These are phyloP conservation scores for Amphipyra berbera DNA, from an alignment of 2,888 invertebrate genomes.

Conservation along the genomic window DNA sequence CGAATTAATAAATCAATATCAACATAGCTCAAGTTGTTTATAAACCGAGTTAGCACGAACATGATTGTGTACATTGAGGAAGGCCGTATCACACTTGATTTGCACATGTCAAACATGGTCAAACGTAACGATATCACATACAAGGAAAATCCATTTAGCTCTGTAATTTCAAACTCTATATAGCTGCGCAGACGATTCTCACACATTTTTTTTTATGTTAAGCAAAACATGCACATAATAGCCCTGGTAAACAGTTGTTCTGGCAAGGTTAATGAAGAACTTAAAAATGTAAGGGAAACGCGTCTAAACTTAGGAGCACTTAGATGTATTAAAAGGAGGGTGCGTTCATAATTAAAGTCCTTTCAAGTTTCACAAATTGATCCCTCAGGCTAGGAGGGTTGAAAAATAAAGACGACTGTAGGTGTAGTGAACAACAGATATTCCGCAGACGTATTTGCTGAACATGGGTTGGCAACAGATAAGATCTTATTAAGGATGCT, in stretches of 20 bases:
- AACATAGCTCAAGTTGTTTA: constrained; percentile 2
- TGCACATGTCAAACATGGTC: constrained; percentile 28
- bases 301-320: constrained; percentile 34
- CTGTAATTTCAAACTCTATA: constrained; percentile 15
- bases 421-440: constrained; percentile 17
- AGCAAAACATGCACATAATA: constrained; percentile 6
- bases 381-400: constrained; percentile 34
- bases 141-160: constrained; percentile 30
- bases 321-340: constrained; percentile 35
- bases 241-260: too few relatives aligned
- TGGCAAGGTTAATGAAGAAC: too few relatives aligned
- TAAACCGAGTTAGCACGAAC: constrained; percentile 12
- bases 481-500: neutral
- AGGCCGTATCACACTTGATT: constrained; percentile 40
- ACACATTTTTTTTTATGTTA: constrained; percentile 12
- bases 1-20: constrained; percentile 18
- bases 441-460: constrained; percentile 11
- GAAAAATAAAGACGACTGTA: constrained; percentile 8
- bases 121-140: constrained; percentile 32
- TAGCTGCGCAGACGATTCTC: constrained; percentile 6
- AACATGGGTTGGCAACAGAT: constrained; percentile 4
- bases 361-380: constrained; percentile 47
- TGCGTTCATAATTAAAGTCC: constrained; percentile 41
- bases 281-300: constrained; percentile 6
- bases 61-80: constrained; percentile 32